Evolutionary conservation across 2,797 vertebrate species (phyloP).

Genomic region (Cossypha caffra): DNA sequence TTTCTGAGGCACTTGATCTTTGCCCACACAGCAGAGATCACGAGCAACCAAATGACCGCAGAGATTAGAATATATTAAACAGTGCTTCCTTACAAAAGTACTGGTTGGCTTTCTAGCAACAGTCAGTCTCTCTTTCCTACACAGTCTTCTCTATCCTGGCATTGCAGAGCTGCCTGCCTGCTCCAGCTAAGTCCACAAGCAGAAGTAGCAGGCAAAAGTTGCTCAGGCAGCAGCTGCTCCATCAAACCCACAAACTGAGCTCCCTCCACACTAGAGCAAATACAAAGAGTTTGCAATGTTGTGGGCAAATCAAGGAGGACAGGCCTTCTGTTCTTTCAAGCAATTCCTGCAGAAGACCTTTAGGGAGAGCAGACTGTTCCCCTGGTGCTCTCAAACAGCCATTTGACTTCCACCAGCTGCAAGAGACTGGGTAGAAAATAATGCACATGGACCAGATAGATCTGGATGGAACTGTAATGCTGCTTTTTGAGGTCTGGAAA

Average conservation of each 20-base stretch:
- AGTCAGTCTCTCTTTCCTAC: not conserved
- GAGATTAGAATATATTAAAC: not conserved
- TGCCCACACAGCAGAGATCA: not conserved
- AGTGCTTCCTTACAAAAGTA: not conserved
- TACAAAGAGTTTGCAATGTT: not conserved
- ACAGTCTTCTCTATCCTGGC: not conserved
- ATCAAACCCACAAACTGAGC: not conserved
- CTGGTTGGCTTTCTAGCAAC: not conserved
- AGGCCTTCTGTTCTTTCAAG: not conserved
- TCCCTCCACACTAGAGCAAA: not conserved
- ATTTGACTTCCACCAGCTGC: not conserved
- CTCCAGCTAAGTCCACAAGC: not conserved
- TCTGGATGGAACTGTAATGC: not conserved
- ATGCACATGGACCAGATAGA: not conserved
- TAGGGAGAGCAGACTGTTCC: not conserved
- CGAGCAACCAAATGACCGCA: not conserved
- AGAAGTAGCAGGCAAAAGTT: not conserved
- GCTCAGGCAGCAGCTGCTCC: not conserved
- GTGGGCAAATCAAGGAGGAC: not conserved
- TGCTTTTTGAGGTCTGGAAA: not conserved
- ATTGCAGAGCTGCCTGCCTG: not conserved
- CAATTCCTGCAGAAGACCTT: not conserved
- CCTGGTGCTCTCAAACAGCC: not conserved
- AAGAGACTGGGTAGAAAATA: not conserved
- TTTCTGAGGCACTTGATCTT: not conserved